Percentiles rank a stretch among this genome's conserved stretches.
These are phyloP conservation scores for Eilema depressum DNA, from an alignment of 2,888 invertebrate genomes.

Conservation along the genomic window DNA sequence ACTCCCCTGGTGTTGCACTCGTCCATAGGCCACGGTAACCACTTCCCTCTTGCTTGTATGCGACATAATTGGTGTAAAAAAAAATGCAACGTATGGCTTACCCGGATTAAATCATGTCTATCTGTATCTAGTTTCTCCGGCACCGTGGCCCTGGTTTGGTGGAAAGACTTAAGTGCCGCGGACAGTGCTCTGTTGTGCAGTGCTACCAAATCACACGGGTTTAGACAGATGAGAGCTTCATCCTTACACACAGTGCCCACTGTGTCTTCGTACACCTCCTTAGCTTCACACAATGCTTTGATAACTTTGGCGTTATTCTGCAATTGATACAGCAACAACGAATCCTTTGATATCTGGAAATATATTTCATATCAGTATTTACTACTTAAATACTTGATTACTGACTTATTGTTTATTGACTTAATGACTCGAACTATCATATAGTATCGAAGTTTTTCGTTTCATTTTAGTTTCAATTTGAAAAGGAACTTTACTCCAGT, in stretches of 20 bases:
- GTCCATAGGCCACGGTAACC: too few species aligned
- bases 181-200: too few species aligned
- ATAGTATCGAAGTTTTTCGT: too few species aligned
- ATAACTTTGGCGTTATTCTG: conserved; percentile 55
- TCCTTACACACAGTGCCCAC: conserved; percentile 31
- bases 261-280: conserved; percentile 30
- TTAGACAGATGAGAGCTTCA: conserved; percentile 43
- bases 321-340: conserved; percentile 38
- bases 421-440: too few species aligned
- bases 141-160: conserved; percentile 18
- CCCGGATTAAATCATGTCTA: conserved; percentile 23
- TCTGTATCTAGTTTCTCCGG: conserved; percentile 28
- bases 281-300: conserved; percentile 24
- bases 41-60: too few species aligned
- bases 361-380: neutral
- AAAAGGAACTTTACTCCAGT: too few species aligned
- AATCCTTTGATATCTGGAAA: conserved; percentile 51
- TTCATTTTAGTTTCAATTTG: too few species aligned
- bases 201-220: conserved; percentile 25
- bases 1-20: too few species aligned
- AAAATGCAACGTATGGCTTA: conserved; percentile 7
- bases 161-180: conserved; percentile 21
- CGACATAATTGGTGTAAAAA: too few species aligned
- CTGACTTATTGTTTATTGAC: too few species aligned
- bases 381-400: too few species aligned